Evolutionary conservation across 1,140 invertebrate genomes (phyloP).

Genomic region (Ephestia elutella): DNA sequence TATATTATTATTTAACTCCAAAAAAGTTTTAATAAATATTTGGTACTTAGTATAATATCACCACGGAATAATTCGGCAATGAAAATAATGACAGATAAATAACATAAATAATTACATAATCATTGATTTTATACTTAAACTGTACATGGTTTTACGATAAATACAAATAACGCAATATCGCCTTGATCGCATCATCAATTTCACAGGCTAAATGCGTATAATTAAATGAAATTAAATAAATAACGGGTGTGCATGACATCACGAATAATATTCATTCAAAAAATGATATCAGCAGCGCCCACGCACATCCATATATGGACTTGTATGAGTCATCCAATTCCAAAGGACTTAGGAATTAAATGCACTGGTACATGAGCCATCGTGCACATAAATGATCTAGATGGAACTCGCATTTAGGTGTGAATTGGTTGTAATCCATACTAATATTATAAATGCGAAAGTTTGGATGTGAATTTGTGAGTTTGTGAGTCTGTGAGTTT

Average conservation of each 20-base stretch:
- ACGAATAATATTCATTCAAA: constrained; percentile 12
- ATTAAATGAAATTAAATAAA: constrained; percentile 4
- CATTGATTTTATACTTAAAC: too few species aligned
- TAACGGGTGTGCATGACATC: constrained; percentile 8
- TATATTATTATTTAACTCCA: too few species aligned
- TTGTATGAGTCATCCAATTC: constrained; percentile 35
- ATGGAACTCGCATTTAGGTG: background rate
- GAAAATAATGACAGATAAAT: too few species aligned
- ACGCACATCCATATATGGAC: constrained; percentile 8
- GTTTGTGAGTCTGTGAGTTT: too few species aligned
- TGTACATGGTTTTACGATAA: too few species aligned
- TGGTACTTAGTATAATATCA: too few species aligned
- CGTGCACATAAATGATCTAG: background rate
- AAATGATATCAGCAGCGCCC: constrained; percentile 15
- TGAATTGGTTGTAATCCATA: background rate
- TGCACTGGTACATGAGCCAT: constrained; percentile 35
- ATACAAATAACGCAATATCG: background rate
- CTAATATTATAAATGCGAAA: too few species aligned
- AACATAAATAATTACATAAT: too few species aligned
- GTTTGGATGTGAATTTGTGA: too few species aligned
- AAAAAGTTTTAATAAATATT: too few species aligned
- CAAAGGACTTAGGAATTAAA: constrained; percentile 29
- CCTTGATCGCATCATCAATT: constrained; percentile 1
- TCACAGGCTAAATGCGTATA: background rate
- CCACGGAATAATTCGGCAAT: too few species aligned